Conservation (phyloP, 2,888 invertebrate species). For the Tetanocera ferruginea region DNA sequence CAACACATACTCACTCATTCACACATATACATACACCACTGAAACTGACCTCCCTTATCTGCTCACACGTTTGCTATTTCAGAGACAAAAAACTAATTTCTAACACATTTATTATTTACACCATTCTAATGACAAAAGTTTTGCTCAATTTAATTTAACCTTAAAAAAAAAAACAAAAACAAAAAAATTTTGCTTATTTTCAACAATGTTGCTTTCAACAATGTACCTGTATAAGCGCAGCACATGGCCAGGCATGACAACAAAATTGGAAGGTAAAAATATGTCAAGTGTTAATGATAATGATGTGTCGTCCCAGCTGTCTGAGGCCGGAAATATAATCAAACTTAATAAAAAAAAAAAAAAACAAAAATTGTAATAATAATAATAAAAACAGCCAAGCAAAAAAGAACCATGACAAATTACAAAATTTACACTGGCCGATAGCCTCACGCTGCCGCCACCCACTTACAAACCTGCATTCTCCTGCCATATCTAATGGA, state of each 20-base stretch:
- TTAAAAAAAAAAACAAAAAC: too few species aligned
- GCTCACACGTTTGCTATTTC: too few species aligned
- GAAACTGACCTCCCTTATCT: too few species aligned
- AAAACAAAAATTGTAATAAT: not conserved
- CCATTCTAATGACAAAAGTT: slow-evolving; percentile 7
- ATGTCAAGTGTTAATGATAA: slow-evolving; percentile 6
- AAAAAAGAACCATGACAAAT: not conserved
- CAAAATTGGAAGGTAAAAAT: not conserved
- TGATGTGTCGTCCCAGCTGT: slow-evolving; percentile 6
- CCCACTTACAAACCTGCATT: not conserved
- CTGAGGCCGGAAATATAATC: not conserved
- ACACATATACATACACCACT: too few species aligned
- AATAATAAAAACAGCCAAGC: not conserved
- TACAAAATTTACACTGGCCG: too few species aligned
- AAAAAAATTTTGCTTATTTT: too few species aligned
- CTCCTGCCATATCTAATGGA: not conserved
- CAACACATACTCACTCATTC: too few species aligned
- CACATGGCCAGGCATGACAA: not conserved
- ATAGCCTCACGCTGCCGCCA: not conserved
- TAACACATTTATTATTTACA: slow-evolving; percentile 7
- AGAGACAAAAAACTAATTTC: not conserved
- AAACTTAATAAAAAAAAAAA: not conserved
- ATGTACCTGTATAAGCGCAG: not conserved
- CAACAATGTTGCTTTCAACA: too few species aligned
- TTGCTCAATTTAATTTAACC: not conserved